Conservation (phyloP, 1,140 invertebrate species). For the Magallana gigas region DNA sequence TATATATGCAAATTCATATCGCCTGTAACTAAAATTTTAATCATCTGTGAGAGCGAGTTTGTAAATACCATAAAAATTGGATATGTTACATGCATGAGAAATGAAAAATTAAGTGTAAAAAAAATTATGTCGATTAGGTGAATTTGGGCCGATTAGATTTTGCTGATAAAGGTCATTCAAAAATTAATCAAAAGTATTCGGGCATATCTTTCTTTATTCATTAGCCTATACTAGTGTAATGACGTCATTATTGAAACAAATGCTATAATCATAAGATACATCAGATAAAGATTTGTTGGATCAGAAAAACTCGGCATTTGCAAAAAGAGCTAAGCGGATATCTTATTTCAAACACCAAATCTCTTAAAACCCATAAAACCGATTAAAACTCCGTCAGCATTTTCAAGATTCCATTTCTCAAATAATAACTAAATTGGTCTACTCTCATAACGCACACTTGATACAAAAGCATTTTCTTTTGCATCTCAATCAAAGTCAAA, state of each 20-base stretch:
- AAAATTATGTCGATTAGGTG: too few relatives aligned
- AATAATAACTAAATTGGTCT: slow-evolving; percentile 32
- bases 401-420: slow-evolving; percentile 30
- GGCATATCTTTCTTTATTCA: neutral
- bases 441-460: slow-evolving; percentile 17
- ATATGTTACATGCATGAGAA: too few relatives aligned
- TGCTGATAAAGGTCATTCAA: neutral
- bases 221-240: slow-evolving; percentile 6
- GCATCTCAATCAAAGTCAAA: slow-evolving; percentile 18
- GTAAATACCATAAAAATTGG: too few relatives aligned
- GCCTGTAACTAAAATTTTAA: too few relatives aligned
- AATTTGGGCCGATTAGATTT: too few relatives aligned
- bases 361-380: slow-evolving; percentile 25
- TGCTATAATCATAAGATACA: slow-evolving; percentile 21
- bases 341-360: slow-evolving; percentile 19
- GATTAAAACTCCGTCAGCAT: slow-evolving; percentile 28
- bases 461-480: neutral
- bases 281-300: neutral
- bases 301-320: neutral
- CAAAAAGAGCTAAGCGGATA: neutral
- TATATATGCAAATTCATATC: too few relatives aligned
- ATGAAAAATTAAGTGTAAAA: too few relatives aligned
- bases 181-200: slow-evolving; percentile 5
- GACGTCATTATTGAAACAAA: slow-evolving; percentile 34
- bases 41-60: too few relatives aligned